Base-by-base conservation (phyloP, 2,113 vertebrate species). In the Chaenogobius annularis region DNA sequence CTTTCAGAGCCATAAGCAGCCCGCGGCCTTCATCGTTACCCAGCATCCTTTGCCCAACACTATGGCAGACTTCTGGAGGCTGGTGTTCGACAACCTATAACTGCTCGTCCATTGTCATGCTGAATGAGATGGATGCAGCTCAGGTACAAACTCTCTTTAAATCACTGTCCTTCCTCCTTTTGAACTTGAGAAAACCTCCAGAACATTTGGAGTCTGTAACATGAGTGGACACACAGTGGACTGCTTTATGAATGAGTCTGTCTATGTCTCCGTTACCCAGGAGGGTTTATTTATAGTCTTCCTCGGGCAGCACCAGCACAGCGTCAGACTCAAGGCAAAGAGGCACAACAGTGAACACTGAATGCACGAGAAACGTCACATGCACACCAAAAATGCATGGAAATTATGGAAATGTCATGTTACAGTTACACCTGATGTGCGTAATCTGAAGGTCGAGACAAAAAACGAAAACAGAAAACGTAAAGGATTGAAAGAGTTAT, bases 41-140 rank as follows among this genome's bases (percentile, higher is more conserved):
- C 97, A 99, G 65, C 97, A 99, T 86, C 97, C 97, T 65, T 91
- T 99, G 77, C 97, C 97, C 85, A 99, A 98, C 94, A 99, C 97
- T 3, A 92, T 96, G 79, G 92, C 96, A 0, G 97, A 99, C 87
- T 98, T 99, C 92, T 99, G 97, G 97, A 96, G 97, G 90, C 91
- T 99, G 86, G 97, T 98, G 88, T 99, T 99, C 11, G 97, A 99
- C n/a, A n/a, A n/a, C n/a, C 83, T 99, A 99, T 81, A 97, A 98
- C 94, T 99, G 97, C 90, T 98, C 96, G 56, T 98, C 97, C 0
- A 95, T 99, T 3, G 96, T 99, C 71, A 99, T 99, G 97, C 92
- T 99, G 69, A 99, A 98, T 0, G 97, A 99, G 90, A 96, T 99
- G 95, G 96, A 98, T 50, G 93, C 96, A 9, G 94, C 95, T 0